Conservation (phyloP, 2,113 vertebrate genomes). For the Typhlomys cinereus region DNA sequence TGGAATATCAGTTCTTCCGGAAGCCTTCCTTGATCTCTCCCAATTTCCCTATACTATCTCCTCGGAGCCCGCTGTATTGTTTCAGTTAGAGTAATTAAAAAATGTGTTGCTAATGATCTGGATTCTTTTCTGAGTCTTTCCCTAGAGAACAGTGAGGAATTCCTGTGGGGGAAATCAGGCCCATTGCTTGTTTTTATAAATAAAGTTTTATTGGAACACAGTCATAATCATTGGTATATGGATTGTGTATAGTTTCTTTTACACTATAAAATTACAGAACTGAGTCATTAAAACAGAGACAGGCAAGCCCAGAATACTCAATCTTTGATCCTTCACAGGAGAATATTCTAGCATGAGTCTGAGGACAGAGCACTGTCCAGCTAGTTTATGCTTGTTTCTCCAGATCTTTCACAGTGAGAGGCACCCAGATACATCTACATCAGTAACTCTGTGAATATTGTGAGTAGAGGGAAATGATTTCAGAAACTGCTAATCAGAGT, state of each 20-base stretch:
- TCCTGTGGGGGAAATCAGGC: not conserved
- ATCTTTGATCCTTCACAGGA: not conserved
- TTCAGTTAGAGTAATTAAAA: not conserved
- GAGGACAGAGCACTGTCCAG: not conserved
- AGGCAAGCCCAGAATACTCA: not conserved
- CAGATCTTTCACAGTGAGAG: not conserved
- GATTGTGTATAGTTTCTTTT: not conserved
- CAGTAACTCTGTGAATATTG: not conserved
- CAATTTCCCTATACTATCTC: not conserved
- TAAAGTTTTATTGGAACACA: constrained; percentile 18
- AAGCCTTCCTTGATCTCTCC: not conserved
- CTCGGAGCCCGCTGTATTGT: not conserved
- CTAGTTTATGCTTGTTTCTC: not conserved
- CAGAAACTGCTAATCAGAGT: not conserved
- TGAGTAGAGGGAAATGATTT: not conserved
- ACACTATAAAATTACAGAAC: not conserved
- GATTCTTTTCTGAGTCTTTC: not conserved
- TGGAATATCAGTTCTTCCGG: not conserved
- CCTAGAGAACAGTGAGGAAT: not conserved
- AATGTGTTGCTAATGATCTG: not conserved
- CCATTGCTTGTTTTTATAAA: constrained; percentile 16
- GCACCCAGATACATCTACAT: not conserved
- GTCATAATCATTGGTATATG: not conserved
- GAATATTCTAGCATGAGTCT: not conserved
- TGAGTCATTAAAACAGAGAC: not conserved